A percentile compares a stretch with the other conserved stretches of the same genome.
Conservation (phyloP, 2,113 vertebrate genomes). For the Verasper variegatus region DNA sequence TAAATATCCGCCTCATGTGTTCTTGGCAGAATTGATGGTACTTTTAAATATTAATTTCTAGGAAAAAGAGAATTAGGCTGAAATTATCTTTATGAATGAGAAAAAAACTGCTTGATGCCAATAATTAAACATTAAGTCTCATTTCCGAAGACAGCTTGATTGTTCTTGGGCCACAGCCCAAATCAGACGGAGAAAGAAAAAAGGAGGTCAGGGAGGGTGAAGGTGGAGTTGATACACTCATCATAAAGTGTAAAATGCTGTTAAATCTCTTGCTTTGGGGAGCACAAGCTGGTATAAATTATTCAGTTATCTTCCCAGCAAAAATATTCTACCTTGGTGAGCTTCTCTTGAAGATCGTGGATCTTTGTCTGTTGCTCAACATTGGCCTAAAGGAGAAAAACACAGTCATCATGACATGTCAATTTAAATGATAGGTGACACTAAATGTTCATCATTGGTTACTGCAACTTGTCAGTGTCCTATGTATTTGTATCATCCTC, state of each 20-base stretch:
- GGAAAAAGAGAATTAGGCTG: slow-evolving; percentile 16
- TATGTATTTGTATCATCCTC: neutral
- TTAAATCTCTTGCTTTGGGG: slow-evolving; percentile 33
- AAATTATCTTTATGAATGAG: slow-evolving; percentile 40
- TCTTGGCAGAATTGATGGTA: slow-evolving; percentile 3
- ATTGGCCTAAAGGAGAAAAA: slow-evolving; percentile 85
- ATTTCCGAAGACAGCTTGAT: slow-evolving; percentile 23
- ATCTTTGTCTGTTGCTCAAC: slow-evolving; percentile 94
- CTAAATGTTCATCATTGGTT: neutral
- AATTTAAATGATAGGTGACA: neutral
- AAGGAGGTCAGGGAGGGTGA: slow-evolving; percentile 26
- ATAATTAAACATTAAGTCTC: slow-evolving; percentile 28
- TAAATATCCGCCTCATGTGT: slow-evolving; percentile 7
- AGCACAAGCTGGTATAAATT: slow-evolving; percentile 36
- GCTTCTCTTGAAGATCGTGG: slow-evolving; percentile 95
- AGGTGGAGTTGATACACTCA: slow-evolving; percentile 10
- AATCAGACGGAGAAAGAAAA: neutral
- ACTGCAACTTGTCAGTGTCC: neutral
- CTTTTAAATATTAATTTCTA: slow-evolving; percentile 36
- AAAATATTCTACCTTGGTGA: slow-evolving; percentile 88
- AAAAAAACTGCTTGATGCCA: slow-evolving; percentile 27
- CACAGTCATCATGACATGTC: neutral
- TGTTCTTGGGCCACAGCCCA: neutral
- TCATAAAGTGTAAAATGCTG: slow-evolving; percentile 42
- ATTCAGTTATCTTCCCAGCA: slow-evolving; percentile 52